phyloP scores from a whole-genome alignment of 2,888 invertebrate genomes.

The Nezara viridula region DNA sequence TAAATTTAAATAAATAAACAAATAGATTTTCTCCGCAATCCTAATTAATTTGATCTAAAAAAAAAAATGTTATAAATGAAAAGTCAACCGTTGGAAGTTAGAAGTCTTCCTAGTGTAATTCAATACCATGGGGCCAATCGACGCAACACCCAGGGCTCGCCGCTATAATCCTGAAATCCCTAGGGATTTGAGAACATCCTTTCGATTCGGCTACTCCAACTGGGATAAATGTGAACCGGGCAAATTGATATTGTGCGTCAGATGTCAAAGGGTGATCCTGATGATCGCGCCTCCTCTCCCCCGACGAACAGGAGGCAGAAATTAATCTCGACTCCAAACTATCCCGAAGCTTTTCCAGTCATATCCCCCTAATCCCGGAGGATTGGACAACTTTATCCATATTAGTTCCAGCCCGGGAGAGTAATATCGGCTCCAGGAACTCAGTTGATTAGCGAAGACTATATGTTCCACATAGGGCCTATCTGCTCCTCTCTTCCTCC shows the following conservation, averaged over 20 bases:
- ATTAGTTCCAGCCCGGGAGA: background rate
- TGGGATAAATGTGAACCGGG: background rate
- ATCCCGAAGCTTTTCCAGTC: constrained; percentile 11
- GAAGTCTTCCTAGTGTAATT: background rate
- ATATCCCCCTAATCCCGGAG: background rate
- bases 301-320: background rate
- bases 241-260: too few relatives aligned
- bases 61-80: too few relatives aligned
- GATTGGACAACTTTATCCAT: constrained; percentile 30
- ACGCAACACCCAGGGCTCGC: background rate
- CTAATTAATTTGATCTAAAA: too few relatives aligned
- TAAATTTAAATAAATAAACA: too few relatives aligned
- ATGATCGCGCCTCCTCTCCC: too few relatives aligned
- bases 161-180: background rate
- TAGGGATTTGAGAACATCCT: background rate
- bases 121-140: background rate
- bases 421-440: background rate
- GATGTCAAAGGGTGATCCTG: too few relatives aligned
- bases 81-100: too few relatives aligned
- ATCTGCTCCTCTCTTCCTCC: background rate
- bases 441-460: background rate
- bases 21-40: too few relatives aligned
- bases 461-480: background rate
- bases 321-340: background rate
- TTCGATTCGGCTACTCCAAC: background rate